Base-by-base conservation (phyloP, 2,888 invertebrate species). In the Callosobruchus maculatus region DNA sequence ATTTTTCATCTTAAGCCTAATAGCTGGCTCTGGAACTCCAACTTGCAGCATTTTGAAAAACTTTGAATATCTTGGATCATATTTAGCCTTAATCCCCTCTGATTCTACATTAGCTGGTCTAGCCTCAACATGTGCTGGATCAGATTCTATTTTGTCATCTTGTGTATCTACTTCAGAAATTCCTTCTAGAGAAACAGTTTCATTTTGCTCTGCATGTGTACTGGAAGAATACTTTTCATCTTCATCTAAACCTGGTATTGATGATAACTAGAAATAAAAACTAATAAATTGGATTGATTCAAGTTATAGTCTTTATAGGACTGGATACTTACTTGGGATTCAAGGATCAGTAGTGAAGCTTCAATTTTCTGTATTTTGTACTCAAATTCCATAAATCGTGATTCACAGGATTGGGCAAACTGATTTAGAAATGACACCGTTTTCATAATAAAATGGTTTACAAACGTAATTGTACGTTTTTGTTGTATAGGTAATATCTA, bases 41-140 rank as follows among this genome's bases (percentile, higher is more conserved):
- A 97, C 90, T 81, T 94, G 93, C 0, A 96, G 84, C 97, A 97
- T 96, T 89, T 95, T 97, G 75, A 97, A 93, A 88, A 93, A 97
- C 86, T 91, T 93, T 22, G 90, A 89, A 86, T 93, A 96, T 79
- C 91, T 89, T 3, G 92, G 91, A 85, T 94, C 93, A 72, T 90
- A 88, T 76, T 86, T 86, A 49, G 86, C 87, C 73, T 85, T 86
- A n/a, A 86, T 80, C 0, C 86, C 86, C n/a, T 71, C 68, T 67
- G 66, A 67, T 21, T 77, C 75, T 68, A 3, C 7, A 21, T 20
- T 26, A 18, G 13, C 21, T 20, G 22, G 68, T 13, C 21, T 9
- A 21, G 21, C 72, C 73, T 75, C 73, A 22, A 68, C 20, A 68
- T 71, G 71, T 30, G 74, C 67, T 70, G 21, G 0, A 26, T 71